phyloP scores from a whole-genome alignment of 2,797 vertebrate species.

The Dryobates pubescens region DNA sequence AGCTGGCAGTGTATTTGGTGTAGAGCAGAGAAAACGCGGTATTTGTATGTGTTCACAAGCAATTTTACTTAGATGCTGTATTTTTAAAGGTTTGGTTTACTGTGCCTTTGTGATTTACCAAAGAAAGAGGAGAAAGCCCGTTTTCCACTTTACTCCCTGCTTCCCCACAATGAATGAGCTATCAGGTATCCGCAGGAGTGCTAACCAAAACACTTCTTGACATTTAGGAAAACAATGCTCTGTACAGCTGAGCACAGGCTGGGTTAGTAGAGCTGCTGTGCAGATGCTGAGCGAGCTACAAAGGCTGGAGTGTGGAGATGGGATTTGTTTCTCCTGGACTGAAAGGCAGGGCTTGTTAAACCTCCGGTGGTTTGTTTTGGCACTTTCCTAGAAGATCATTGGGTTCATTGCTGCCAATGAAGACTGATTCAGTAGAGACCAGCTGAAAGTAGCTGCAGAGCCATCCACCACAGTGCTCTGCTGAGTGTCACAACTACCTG shows the following conservation, averaged over 20 bases:
- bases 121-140: background rate
- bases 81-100: background rate
- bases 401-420: background rate
- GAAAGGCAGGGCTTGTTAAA: background rate
- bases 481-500: accelerated
- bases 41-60: accelerated
- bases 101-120: background rate
- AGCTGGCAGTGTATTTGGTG: background rate
- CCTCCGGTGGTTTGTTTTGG: background rate
- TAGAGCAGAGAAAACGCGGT: background rate
- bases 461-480: background rate
- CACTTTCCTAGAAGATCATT: background rate
- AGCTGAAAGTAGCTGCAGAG: background rate
- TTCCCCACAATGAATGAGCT: background rate
- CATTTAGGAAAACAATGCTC: too few relatives aligned
- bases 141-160: background rate
- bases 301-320: background rate
- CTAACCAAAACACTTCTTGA: background rate
- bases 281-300: background rate
- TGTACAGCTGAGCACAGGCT: accelerated
- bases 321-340: background rate
- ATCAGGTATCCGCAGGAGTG: background rate
- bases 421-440: background rate
- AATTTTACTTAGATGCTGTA: background rate
- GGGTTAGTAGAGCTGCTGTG: background rate